Evolutionary conservation across 2,888 invertebrate genomes (phyloP).

Genomic region (Polymixis flavicincta): DNA sequence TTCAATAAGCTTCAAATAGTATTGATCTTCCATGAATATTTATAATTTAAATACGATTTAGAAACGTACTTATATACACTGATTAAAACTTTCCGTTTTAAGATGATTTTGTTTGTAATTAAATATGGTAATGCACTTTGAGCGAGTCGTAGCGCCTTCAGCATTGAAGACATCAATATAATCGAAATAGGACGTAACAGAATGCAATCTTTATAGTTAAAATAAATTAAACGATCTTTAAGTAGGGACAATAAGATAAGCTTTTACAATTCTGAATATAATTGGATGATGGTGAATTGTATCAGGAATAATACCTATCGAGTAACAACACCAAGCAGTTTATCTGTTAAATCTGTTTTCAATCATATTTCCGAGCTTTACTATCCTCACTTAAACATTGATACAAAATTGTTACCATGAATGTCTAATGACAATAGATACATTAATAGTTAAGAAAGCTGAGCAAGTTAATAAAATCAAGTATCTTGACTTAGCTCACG

Average conservation of each 20-base stretch:
- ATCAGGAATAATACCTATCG: not conserved
- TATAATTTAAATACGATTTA: conserved; percentile 40
- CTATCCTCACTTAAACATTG: not conserved
- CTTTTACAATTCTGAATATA: not conserved
- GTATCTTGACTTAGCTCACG: no score
- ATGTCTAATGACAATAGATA: no score
- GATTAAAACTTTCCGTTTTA: conserved; percentile 44
- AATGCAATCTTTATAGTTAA: conserved; percentile 12
- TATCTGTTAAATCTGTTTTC: not conserved
- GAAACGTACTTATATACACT: conserved; percentile 36
- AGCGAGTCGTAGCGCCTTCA: not conserved
- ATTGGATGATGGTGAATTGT: not conserved
- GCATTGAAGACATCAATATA: conserved; percentile 27
- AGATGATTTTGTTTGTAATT: conserved; percentile 52
- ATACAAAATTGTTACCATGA: no score
- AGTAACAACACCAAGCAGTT: no score
- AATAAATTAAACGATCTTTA: conserved; percentile 33
- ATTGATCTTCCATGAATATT: conserved; percentile 58
- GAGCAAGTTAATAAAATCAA: no score
- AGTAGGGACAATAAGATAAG: not conserved
- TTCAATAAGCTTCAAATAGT: conserved; percentile 37
- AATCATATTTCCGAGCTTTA: not conserved
- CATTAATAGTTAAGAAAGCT: no score
- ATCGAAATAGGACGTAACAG: conserved; percentile 19
- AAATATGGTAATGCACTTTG: conserved; percentile 55